Evolutionary conservation across 2,888 invertebrate species (phyloP).

Genomic region (Opisthograptis luteolata): DNA sequence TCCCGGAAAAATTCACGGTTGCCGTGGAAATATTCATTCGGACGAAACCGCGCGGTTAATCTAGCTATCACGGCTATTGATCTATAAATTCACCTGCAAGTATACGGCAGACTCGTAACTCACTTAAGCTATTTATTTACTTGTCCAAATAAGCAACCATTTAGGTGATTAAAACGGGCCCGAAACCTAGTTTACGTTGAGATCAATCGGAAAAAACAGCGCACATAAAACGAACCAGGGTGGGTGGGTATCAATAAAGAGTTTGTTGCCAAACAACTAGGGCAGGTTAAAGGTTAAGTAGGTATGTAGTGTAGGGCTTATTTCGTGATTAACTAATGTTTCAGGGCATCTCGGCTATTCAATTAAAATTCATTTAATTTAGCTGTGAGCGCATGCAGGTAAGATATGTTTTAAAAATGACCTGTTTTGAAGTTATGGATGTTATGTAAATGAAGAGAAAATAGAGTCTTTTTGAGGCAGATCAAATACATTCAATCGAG

Average conservation of each 20-base stretch:
- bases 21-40: no score
- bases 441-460: background rate
- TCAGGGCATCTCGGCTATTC: slow-evolving; percentile 14
- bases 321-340: slow-evolving; percentile 16
- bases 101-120: slow-evolving; percentile 19
- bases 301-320: slow-evolving; percentile 3
- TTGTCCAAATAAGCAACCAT: slow-evolving; percentile 19
- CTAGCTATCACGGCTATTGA: no score
- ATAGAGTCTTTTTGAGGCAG: background rate
- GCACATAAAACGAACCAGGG: slow-evolving; percentile 30
- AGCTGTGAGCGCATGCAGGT: no score
- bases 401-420: background rate
- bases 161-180: slow-evolving; percentile 27
- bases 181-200: slow-evolving; percentile 30
- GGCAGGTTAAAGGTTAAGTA: slow-evolving; percentile 14
- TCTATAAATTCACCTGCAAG: slow-evolving; percentile 10
- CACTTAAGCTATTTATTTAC: slow-evolving; percentile 27
- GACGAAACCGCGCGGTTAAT: no score
- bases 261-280: slow-evolving; percentile 35
- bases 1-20: no score
- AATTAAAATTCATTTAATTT: slow-evolving; percentile 22
- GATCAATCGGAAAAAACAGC: slow-evolving; percentile 32
- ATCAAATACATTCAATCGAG: no score
- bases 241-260: slow-evolving; percentile 34
- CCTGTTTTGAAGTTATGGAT: background rate